Evolutionary conservation across 2,797 vertebrate species (phyloP).

Genomic region (Glossophaga mutica): DNA sequence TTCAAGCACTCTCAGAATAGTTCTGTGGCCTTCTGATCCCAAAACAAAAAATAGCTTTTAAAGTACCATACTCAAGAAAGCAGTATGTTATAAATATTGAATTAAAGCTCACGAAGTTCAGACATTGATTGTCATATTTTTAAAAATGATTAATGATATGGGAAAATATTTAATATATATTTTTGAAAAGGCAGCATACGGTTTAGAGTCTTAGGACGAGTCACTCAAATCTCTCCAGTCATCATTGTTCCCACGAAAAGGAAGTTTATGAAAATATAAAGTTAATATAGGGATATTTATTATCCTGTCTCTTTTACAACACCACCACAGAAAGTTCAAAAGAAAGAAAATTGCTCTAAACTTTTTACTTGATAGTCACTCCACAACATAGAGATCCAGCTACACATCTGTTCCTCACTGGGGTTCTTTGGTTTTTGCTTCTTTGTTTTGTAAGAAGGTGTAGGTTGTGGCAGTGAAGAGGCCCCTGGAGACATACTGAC

Average conservation of each 20-base stretch:
- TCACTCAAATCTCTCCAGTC: background rate
- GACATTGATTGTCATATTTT: background rate
- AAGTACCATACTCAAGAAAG: background rate
- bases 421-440: background rate
- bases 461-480: background rate
- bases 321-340: background rate
- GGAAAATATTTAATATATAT: background rate
- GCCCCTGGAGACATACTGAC: background rate
- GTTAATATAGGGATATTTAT: constrained; percentile 23
- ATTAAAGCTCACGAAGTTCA: background rate
- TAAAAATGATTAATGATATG: constrained; percentile 11
- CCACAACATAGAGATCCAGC: background rate
- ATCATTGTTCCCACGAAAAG: constrained; percentile 21
- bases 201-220: background rate
- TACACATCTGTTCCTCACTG: background rate
- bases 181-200: background rate
- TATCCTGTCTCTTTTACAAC: background rate
- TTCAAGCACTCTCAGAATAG: background rate
- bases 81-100: background rate
- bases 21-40: background rate
- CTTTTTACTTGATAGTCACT: background rate
- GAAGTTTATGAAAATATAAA: constrained; percentile 37
- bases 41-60: background rate
- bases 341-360: background rate
- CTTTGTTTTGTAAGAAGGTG: background rate